Base-by-base conservation (phyloP, 2,888 invertebrate species). In the Meghimatium bilineatum region DNA sequence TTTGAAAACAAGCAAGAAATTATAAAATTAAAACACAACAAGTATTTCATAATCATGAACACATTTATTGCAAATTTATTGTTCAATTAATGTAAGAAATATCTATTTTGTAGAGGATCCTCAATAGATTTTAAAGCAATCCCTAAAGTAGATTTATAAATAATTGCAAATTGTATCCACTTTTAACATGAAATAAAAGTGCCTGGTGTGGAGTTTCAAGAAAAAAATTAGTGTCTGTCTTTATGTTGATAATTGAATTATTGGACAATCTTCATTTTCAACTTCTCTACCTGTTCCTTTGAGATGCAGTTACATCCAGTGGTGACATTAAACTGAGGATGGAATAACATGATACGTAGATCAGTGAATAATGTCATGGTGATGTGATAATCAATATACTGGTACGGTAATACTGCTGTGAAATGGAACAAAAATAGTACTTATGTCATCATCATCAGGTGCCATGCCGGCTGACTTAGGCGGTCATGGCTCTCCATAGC, bases 241-340 rank as follows among this genome's bases (percentile, higher is more conserved):
- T n/a, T n/a, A n/a, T n/a, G n/a, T 17, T 63, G 2, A n/a, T n/a
- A 12, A 10, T n/a, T 3, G 60, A 63, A 36, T 80, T 32, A 80
- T 14, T 1, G 56, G 26, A 67, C 79, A 17, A 69, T 26, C n/a
- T 67, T 49, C 69, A 79, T 79, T 49, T 69, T 79, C 3, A 23
- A 29, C 8, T 38, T n/a, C 29, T 69, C 79, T 8, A 79, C 52
- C 36, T 79, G 34, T 0, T 29, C 69, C n/a, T 79, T 79, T n/a
- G 67, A 63, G 32, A 79, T 52, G 52, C 79, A 79, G 79, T 69
- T 69, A 38, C 79, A 79, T 1, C 67, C 69, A 29, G 49, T 34
- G 20, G 69, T 79, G 49, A 79, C 69, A 29, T 67, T 52, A 69
- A 79, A 79, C 79, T 79, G 69, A 67, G n/a, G 44, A 17, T n/a